Evolutionary conservation across 2,888 invertebrate species (phyloP).

Genomic region (Helleia helle): DNA sequence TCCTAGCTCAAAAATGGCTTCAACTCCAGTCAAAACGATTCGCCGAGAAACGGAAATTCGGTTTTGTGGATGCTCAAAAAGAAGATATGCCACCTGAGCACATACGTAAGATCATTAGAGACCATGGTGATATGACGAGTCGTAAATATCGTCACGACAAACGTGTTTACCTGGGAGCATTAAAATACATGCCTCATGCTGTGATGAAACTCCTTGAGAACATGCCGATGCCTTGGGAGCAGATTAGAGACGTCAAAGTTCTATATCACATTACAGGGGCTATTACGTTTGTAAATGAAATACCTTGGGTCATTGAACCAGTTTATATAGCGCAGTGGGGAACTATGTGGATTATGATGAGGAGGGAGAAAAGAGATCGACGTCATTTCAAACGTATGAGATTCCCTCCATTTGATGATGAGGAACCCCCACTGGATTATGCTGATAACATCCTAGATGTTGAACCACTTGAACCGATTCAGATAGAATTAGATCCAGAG

Average conservation of each 20-base stretch:
- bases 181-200: slow-evolving; percentile 99
- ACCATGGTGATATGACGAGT: slow-evolving; percentile 99
- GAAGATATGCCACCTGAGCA: slow-evolving; percentile 99
- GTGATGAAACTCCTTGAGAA: slow-evolving; percentile 99
- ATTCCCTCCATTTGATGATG: slow-evolving; percentile 99
- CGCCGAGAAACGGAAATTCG: slow-evolving; percentile 98
- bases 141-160: slow-evolving; percentile 99
- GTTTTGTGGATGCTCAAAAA: slow-evolving; percentile 98
- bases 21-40: slow-evolving; percentile 99
- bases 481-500: slow-evolving; percentile 96
- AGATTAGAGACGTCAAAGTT: slow-evolving; percentile 97
- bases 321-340: slow-evolving; percentile 99
- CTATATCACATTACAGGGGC: slow-evolving; percentile 99
- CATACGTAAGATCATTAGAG: slow-evolving; percentile 98
- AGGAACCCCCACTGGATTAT: slow-evolving; percentile 99
- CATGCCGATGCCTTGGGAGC: slow-evolving; percentile 99
- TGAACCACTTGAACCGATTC: slow-evolving; percentile 98
- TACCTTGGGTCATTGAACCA: slow-evolving; percentile 99
- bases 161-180: slow-evolving; percentile 96
- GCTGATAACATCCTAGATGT: slow-evolving; percentile 99
- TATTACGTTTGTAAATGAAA: slow-evolving; percentile 99
- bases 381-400: slow-evolving; percentile 99
- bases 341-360: slow-evolving; percentile 99
- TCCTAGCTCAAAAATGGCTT: slow-evolving; percentile 95
- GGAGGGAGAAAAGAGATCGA: slow-evolving; percentile 98